A percentile compares a stretch with the other conserved stretches of the same genome.
These are phyloP conservation scores for Zapus hudsonius DNA, from an alignment of 2,113 vertebrate species.

Conservation along the genomic window DNA sequence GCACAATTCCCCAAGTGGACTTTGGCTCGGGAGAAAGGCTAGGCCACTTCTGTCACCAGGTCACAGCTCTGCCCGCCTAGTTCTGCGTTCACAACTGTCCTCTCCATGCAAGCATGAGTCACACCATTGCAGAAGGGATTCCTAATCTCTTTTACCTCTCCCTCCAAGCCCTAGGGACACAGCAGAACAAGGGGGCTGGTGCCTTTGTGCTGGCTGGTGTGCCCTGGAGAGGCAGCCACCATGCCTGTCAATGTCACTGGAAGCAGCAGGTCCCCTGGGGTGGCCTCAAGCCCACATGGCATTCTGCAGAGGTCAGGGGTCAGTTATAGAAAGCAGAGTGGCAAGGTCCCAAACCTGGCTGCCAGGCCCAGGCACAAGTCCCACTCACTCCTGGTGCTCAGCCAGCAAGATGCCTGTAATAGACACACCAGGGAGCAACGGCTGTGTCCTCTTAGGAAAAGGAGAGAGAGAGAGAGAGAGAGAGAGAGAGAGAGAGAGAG, in stretches of 20 bases:
- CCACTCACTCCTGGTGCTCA: neutral
- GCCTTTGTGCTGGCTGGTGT: neutral
- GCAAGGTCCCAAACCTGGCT: conserved; percentile 6
- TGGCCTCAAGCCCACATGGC: neutral
- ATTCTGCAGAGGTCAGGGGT: conserved; percentile 22
- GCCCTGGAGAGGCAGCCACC: rapidly evolving
- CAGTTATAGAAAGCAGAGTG: conserved; percentile 22
- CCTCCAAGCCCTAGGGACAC: neutral
- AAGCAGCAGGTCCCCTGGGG: neutral
- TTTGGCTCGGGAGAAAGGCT: too few relatives aligned
- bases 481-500: too few relatives aligned
- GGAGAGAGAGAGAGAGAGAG: too few relatives aligned
- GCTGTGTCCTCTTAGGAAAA: neutral
- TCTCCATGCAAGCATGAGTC: rapidly evolving
- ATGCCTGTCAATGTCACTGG: neutral
- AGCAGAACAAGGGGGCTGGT: neutral
- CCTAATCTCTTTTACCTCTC: neutral
- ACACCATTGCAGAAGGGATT: rapidly evolving
- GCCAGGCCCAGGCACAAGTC: neutral
- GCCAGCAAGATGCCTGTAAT: neutral
- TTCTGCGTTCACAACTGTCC: rapidly evolving
- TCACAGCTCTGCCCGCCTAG: neutral
- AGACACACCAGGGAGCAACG: neutral
- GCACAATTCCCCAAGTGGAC: neutral
- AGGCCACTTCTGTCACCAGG: neutral